Evolutionary conservation across 2,797 vertebrate genomes (phyloP).

Genomic region (Macrochelys suwanniensis): DNA sequence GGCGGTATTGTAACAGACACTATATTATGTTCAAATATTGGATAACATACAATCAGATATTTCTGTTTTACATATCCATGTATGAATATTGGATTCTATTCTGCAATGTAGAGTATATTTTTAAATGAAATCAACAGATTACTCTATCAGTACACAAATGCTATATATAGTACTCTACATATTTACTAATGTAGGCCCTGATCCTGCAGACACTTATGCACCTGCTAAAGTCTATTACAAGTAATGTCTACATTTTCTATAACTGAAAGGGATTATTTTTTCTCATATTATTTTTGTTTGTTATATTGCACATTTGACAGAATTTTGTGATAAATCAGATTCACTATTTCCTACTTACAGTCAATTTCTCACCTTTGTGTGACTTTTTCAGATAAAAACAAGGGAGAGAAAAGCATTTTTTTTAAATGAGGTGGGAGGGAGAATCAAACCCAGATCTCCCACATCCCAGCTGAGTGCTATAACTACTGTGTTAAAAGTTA

Average conservation of each 20-base stretch:
- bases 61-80: not conserved
- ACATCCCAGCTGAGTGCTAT: not conserved
- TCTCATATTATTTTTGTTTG: not conserved
- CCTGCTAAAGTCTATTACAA: constrained; percentile 31
- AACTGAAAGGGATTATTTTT: not conserved
- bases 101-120: not conserved
- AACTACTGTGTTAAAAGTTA: not conserved
- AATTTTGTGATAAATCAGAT: not conserved
- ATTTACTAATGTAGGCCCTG: constrained; percentile 14
- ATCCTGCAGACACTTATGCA: constrained; percentile 27
- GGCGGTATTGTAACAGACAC: not conserved
- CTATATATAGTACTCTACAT: not conserved
- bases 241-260: not conserved
- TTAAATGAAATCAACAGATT: not conserved
- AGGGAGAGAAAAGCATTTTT: not conserved
- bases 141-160: not conserved
- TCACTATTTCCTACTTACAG: not conserved
- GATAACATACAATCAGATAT: not conserved
- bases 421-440: not conserved
- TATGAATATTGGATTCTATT: not conserved
- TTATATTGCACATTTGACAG: constrained; percentile 4
- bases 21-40: not conserved
- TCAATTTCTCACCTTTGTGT: not conserved
- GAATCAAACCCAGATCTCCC: not conserved
- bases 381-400: not conserved